phyloP scores from a whole-genome alignment of 2,797 vertebrate genomes.

The Poliocrania exsul region DNA sequence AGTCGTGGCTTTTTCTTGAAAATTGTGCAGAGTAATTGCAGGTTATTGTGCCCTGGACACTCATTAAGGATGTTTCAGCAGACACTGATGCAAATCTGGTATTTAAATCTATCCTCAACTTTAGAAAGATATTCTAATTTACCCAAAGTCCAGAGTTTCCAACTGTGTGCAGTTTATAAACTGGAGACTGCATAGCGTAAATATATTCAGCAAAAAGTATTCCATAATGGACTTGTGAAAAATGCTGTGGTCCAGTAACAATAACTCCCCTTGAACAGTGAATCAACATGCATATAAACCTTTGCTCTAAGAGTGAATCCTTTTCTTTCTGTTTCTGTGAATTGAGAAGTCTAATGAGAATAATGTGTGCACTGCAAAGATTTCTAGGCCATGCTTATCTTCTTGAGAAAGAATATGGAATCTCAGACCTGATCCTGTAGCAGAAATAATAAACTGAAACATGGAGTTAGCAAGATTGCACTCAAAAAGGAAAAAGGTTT shows the following conservation, averaged over 20 bases:
- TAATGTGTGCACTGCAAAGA: fast-evolving
- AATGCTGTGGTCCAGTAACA: neutral
- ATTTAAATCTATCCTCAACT: neutral
- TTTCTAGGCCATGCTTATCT: neutral
- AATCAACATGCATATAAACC: neutral
- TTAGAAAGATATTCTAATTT: neutral
- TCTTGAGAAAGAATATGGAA: neutral
- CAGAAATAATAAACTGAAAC: neutral
- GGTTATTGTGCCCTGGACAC: neutral
- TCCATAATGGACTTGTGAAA: neutral
- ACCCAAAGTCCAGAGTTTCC: neutral
- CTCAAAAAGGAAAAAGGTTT: neutral
- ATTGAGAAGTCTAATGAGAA: neutral
- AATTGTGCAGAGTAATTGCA: neutral
- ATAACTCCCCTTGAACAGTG: neutral
- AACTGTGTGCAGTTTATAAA: neutral
- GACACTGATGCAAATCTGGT: neutral
- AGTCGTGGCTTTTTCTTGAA: neutral
- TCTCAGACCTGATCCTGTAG: neutral
- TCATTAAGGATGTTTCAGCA: neutral
- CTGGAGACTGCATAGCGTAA: neutral
- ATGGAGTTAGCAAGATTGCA: neutral
- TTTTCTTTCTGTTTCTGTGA: neutral
- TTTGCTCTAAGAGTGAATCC: neutral
- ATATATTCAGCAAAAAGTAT: neutral